These are phyloP conservation scores for Empis stercorea DNA, from an alignment of 2,888 invertebrate genomes.

Conservation along the genomic window DNA sequence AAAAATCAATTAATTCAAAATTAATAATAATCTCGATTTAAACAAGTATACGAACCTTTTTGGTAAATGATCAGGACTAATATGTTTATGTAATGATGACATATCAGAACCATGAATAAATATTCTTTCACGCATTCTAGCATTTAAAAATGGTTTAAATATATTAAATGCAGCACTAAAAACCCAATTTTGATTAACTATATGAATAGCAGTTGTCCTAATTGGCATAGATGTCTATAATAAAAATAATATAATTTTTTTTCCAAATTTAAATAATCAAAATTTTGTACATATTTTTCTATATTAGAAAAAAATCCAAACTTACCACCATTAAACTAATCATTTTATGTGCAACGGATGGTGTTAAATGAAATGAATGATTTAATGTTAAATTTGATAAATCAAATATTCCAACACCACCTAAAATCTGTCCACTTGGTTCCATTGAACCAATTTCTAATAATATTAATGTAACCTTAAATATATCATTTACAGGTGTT, in stretches of 20 bases:
- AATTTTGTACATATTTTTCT: no score
- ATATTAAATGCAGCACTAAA: slow-evolving; percentile 66
- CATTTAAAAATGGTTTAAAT: slow-evolving; percentile 62
- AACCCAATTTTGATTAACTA: slow-evolving; percentile 69
- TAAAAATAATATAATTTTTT: slow-evolving; percentile 11
- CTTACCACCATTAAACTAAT: slow-evolving; percentile 58
- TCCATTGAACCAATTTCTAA: slow-evolving; percentile 64
- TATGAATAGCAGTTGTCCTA: slow-evolving; percentile 59
- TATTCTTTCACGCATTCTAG: slow-evolving; percentile 48
- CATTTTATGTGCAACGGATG: slow-evolving; percentile 52
- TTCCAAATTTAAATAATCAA: not conserved
- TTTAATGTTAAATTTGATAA: slow-evolving; percentile 54
- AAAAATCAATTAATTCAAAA: not conserved
- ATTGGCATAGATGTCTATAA: slow-evolving; percentile 59
- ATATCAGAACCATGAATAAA: slow-evolving; percentile 54
- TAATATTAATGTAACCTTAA: slow-evolving; percentile 55
- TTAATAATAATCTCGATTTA: no score
- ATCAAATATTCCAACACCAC: slow-evolving; percentile 66
- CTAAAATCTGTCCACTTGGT: slow-evolving; percentile 59
- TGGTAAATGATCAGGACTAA: slow-evolving; percentile 56
- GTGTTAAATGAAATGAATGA: slow-evolving; percentile 63
- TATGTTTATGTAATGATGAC: slow-evolving; percentile 59
- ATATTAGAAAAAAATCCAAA: slow-evolving; percentile 13
- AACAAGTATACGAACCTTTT: slow-evolving; percentile 41
- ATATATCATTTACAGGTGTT: slow-evolving; percentile 52